Evolutionary conservation across 2,888 invertebrate species (phyloP).

Genomic region (Drosophila imparisetae): DNA sequence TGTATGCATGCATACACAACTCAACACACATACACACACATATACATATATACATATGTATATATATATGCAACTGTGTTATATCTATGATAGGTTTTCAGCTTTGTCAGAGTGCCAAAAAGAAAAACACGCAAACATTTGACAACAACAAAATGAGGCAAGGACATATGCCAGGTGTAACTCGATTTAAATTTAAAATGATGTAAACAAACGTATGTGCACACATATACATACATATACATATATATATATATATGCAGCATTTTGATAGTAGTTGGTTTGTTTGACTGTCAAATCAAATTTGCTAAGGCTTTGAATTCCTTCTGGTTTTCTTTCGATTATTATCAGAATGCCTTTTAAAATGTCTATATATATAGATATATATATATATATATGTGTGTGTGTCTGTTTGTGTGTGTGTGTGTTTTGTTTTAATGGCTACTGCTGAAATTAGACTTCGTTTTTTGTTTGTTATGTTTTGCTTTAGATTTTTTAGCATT

Average conservation of each 20-base stretch:
- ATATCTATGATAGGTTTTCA: slow-evolving; percentile 13
- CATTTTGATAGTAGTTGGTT: slow-evolving; percentile 9
- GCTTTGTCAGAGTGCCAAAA: slow-evolving; percentile 43
- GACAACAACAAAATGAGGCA: slow-evolving; percentile 50
- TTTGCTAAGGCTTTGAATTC: slow-evolving; percentile 30
- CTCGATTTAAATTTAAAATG: slow-evolving; percentile 9
- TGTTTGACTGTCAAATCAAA: slow-evolving; percentile 29
- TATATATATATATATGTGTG: neutral
- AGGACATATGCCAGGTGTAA: slow-evolving; percentile 17
- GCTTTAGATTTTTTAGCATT: slow-evolving; percentile 23
- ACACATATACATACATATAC: slow-evolving; percentile 9
- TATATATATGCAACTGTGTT: slow-evolving; percentile 19
- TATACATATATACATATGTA: neutral
- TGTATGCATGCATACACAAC: slow-evolving; percentile 8
- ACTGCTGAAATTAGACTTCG: slow-evolving; percentile 23
- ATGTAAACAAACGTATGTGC: neutral
- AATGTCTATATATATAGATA: slow-evolving; percentile 1
- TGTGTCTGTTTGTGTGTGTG: slow-evolving; percentile 1
- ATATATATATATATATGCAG: slow-evolving; percentile 19
- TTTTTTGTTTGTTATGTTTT: slow-evolving; percentile 26
- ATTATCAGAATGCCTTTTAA: slow-evolving; percentile 22
- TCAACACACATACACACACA: neutral
- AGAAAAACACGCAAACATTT: slow-evolving; percentile 58
- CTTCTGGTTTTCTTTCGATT: neutral
- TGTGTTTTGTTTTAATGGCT: slow-evolving; percentile 29